phyloP scores from a whole-genome alignment of 2,888 invertebrate species.

The Cataglyphis livida region DNA sequence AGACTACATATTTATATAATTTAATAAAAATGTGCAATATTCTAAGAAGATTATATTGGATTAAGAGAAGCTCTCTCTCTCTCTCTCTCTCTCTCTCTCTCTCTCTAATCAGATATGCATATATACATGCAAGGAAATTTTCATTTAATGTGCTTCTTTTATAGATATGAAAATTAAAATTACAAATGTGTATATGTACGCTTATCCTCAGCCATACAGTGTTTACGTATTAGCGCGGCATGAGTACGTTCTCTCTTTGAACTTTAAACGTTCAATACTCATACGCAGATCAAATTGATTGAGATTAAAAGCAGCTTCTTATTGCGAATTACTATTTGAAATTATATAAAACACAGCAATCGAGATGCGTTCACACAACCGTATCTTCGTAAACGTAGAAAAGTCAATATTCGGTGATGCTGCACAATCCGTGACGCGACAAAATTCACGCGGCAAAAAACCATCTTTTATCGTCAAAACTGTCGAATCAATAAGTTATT shows the following conservation, averaged over 20 bases:
- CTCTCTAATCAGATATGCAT: neutral
- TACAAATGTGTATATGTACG: neutral
- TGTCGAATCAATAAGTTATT: conserved; percentile 15
- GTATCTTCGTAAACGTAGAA: neutral
- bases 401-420: neutral
- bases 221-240: conserved; percentile 56
- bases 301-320: conserved; percentile 71
- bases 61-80: neutral
- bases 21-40: neutral
- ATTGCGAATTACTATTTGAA: conserved; percentile 73
- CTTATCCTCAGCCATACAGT: conserved; percentile 3
- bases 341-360: conserved; percentile 60
- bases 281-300: conserved; percentile 63
- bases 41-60: neutral
- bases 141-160: neutral
- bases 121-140: neutral
- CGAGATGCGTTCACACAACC: conserved; percentile 16
- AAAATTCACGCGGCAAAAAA: neutral
- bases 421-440: neutral
- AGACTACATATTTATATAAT: neutral
- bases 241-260: conserved; percentile 52
- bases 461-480: neutral
- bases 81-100: neutral
- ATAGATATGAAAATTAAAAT: conserved; percentile 13
- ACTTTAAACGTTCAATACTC: conserved; percentile 64